Conservation (phyloP, 1,140 invertebrate species). For the Hylyphantes graminicola region DNA sequence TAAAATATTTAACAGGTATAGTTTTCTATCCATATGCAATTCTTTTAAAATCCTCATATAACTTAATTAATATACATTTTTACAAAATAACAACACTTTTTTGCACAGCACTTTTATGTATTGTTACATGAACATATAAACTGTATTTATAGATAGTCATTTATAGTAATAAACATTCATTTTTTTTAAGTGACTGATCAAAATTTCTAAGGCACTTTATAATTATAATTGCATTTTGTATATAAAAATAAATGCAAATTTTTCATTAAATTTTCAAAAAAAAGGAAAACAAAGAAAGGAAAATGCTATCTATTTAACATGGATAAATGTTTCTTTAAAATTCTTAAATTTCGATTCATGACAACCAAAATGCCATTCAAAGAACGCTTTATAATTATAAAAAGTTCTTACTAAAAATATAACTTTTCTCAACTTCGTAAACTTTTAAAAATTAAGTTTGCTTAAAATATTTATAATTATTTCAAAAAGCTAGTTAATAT, state of each 20-base stretch:
- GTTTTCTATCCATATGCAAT: slow-evolving; percentile 26
- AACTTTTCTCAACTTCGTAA: too few species aligned
- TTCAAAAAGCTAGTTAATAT: too few species aligned
- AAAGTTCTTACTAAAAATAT: too few species aligned
- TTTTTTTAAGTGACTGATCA: neutral
- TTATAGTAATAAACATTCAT: slow-evolving; percentile 18
- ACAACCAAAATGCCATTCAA: too few species aligned
- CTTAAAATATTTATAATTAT: too few species aligned
- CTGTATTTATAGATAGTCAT: neutral
- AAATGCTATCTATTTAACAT: neutral
- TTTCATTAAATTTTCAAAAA: neutral
- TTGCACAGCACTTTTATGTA: neutral
- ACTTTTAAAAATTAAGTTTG: too few species aligned
- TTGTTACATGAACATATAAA: slow-evolving; percentile 23
- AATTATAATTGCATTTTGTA: slow-evolving; percentile 1
- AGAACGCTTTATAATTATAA: too few species aligned
- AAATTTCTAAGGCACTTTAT: neutral
- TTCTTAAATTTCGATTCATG: too few species aligned
- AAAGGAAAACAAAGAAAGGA: neutral
- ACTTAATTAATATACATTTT: slow-evolving; percentile 55
- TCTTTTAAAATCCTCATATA: slow-evolving; percentile 27
- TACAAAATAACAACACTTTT: slow-evolving; percentile 29
- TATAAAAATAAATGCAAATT: neutral
- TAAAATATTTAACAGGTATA: slow-evolving; percentile 52
- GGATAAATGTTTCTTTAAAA: too few species aligned